Evolutionary conservation across 2,113 vertebrate genomes (phyloP).

Genomic region (Sinocyclocheilus anshuiensis): DNA sequence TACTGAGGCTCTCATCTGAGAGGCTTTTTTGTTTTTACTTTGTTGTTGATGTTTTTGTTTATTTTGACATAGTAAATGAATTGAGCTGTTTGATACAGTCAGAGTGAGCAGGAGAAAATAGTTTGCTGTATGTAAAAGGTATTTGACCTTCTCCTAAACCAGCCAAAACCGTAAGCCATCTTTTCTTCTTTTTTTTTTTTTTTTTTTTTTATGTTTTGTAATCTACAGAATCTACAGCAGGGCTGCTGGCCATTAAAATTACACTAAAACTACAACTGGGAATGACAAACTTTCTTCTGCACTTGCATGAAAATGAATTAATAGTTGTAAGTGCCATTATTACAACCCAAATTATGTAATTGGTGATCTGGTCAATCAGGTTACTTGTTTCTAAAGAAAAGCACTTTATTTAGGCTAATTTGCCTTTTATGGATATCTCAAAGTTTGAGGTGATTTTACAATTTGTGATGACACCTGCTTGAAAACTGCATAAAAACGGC

Average conservation of each 20-base stretch:
- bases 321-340: conserved; percentile 43
- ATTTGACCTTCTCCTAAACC: conserved; percentile 25
- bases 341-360: conserved; percentile 38
- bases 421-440: conserved; percentile 19
- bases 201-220: conserved; percentile 44
- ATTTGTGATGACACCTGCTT: conserved; percentile 19
- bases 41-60: conserved; percentile 54
- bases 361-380: conserved; percentile 30
- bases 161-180: conserved; percentile 41
- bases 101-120: conserved; percentile 37
- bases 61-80: conserved; percentile 36
- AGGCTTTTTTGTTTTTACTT: conserved; percentile 59
- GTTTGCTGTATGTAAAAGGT: conserved; percentile 33
- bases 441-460: conserved; percentile 27
- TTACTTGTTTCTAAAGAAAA: conserved; percentile 28
- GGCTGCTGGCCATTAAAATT: conserved; percentile 53
- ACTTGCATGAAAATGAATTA: conserved; percentile 39
- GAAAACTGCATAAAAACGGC: background rate
- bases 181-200: background rate
- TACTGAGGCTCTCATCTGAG: conserved; percentile 65
- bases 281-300: conserved; percentile 18
- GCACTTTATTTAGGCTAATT: conserved; percentile 36
- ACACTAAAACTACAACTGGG: conserved; percentile 49
- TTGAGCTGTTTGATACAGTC: conserved; percentile 63
- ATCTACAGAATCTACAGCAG: conserved; percentile 48